Evolutionary conservation across 2,113 vertebrate genomes (phyloP).

Genomic region (Tragelaphus buxtoni): DNA sequence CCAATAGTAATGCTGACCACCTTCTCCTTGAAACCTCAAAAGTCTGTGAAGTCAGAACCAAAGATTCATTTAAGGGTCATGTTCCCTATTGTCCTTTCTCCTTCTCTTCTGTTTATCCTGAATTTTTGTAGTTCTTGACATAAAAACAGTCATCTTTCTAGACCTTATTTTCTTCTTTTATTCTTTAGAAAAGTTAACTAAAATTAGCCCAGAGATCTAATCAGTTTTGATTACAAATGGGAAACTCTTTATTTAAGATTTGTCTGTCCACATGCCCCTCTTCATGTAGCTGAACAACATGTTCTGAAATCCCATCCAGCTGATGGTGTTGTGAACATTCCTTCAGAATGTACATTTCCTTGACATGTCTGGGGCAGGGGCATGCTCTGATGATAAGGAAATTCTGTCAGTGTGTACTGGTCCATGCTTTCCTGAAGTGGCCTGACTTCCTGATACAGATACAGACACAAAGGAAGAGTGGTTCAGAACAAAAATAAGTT

Average conservation of each 20-base stretch:
- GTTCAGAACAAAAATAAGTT: slow-evolving; percentile 33
- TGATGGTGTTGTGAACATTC: neutral
- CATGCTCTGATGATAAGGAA: slow-evolving; percentile 55
- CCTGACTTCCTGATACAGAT: slow-evolving; percentile 25
- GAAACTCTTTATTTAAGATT: neutral
- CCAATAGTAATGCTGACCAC: neutral
- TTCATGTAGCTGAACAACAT: neutral
- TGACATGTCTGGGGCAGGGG: neutral
- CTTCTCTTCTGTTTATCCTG: neutral
- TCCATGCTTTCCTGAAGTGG: slow-evolving; percentile 44
- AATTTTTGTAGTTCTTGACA: neutral
- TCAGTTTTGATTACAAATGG: neutral
- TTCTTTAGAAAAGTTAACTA: neutral
- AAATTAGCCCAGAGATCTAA: neutral
- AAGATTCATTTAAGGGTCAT: neutral
- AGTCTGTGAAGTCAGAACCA: neutral
- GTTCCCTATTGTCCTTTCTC: neutral
- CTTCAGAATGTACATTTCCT: slow-evolving; percentile 29
- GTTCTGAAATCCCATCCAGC: neutral
- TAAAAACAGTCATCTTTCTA: neutral
- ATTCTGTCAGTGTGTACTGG: neutral
- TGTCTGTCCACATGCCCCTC: neutral
- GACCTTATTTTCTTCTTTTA: neutral
- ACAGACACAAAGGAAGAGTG: slow-evolving; percentile 39
- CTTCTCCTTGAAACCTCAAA: neutral